A percentile compares a stretch with the other conserved stretches of the same genome.
phyloP scores from a whole-genome alignment of 1,140 invertebrate genomes.

The Bombus sylvicola region DNA sequence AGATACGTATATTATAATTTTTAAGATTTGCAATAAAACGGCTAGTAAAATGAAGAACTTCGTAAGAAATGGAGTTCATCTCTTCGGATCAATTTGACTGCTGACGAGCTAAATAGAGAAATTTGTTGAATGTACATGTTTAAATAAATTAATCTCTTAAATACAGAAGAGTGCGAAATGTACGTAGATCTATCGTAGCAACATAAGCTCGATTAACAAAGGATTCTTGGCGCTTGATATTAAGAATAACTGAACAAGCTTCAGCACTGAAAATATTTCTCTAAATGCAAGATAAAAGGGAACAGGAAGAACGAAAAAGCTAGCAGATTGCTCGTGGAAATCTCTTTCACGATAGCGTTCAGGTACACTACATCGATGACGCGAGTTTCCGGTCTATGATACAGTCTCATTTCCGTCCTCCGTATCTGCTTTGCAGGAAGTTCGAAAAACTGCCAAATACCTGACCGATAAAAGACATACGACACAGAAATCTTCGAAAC shows the following conservation, averaged over 20 bases:
- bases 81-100: too few species aligned
- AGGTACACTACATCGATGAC: conserved; percentile 35
- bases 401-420: conserved; percentile 65
- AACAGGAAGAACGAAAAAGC: background rate
- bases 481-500: background rate
- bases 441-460: background rate
- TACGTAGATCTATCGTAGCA: too few species aligned
- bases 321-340: conserved; percentile 15
- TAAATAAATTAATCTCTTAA: background rate
- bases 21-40: too few species aligned
- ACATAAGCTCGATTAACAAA: background rate
- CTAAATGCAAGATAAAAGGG: background rate
- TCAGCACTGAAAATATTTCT: background rate
- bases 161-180: background rate
- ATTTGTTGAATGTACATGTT: too few species aligned
- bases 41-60: too few species aligned
- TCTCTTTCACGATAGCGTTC: conserved; percentile 5
- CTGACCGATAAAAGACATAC: background rate
- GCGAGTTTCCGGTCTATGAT: conserved; percentile 39
- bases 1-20: too few species aligned
- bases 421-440: conserved; percentile 28
- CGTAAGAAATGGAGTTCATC: too few species aligned
- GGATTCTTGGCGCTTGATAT: background rate
- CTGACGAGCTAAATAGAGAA: too few species aligned
- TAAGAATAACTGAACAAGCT: background rate